Evolutionary conservation across 2,888 invertebrate species (phyloP).

Genomic region (Belgica antarctica): DNA sequence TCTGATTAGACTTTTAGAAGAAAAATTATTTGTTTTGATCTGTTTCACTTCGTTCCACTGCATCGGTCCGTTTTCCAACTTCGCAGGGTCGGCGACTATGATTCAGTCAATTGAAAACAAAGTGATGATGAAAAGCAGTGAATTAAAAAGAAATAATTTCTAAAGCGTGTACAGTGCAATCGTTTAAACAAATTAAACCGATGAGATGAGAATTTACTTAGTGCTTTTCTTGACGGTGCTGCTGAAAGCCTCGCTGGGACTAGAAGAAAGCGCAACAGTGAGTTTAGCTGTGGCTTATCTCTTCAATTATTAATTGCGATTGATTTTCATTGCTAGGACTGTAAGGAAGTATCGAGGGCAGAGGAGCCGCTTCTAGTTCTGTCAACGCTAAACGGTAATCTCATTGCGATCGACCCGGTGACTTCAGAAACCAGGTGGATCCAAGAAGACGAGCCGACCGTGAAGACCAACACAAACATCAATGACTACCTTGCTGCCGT

Average conservation of each 20-base stretch:
- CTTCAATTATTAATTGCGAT: constrained; percentile 14
- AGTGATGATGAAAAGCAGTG: not conserved
- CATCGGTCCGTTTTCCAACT: too few relatives aligned
- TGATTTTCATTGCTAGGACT: constrained; percentile 23
- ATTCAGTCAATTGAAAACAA: not conserved
- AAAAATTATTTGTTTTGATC: too few relatives aligned
- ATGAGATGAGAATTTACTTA: constrained; percentile 1
- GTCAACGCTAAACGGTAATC: not conserved
- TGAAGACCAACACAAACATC: constrained; percentile 30
- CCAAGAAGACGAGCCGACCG: constrained; percentile 67
- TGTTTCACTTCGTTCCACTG: too few relatives aligned
- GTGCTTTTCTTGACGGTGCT: not conserved
- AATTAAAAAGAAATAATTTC: too few relatives aligned
- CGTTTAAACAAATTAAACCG: not conserved
- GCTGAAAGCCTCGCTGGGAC: not conserved
- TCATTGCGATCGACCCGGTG: constrained; percentile 61
- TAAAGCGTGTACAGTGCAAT: not conserved
- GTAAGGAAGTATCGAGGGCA: constrained; percentile 21
- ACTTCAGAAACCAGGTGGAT: constrained; percentile 87
- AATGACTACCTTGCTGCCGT: constrained; percentile 65
- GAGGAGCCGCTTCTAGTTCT: constrained; percentile 32
- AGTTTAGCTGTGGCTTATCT: not conserved
- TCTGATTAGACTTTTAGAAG: too few relatives aligned
- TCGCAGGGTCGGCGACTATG: too few relatives aligned
- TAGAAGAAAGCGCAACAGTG: not conserved